Percentiles rank a stretch among this genome's conserved stretches.
These are phyloP conservation scores for Phyllotis vaccarum DNA, from an alignment of 2,797 vertebrate genomes.

Conservation along the genomic window DNA sequence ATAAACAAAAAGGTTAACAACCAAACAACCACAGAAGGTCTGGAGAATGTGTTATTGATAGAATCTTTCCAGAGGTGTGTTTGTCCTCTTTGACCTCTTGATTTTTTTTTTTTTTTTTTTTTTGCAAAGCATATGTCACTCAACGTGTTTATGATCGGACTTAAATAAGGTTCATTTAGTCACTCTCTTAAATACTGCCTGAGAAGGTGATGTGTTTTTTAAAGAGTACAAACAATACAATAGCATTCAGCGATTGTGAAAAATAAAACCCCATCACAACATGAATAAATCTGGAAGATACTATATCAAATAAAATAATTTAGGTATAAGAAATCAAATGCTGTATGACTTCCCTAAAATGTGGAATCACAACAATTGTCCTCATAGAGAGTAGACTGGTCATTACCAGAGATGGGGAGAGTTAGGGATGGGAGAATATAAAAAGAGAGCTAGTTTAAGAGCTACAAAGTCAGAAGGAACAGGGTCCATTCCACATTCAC, in stretches of 20 bases:
- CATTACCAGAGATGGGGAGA: background rate
- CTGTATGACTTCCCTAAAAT: background rate
- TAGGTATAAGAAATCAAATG: background rate
- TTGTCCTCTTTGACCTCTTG: background rate
- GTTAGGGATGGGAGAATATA: background rate
- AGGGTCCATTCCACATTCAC: too few species aligned
- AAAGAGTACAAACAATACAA: background rate
- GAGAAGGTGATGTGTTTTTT: background rate
- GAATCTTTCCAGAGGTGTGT: background rate
- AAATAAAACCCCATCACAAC: background rate
- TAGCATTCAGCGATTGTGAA: background rate
- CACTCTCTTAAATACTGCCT: background rate
- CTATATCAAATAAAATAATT: background rate
- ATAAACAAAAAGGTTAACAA: background rate
- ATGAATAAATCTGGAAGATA: background rate
- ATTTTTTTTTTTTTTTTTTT: too few species aligned
- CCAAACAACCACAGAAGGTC: background rate
- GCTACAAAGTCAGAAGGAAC: background rate
- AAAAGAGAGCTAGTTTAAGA: background rate
- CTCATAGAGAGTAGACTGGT: background rate
- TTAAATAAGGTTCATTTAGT: background rate
- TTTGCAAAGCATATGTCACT: background rate
- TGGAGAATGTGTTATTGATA: background rate
- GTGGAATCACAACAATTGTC: background rate
- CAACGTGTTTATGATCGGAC: background rate